Conservation (phyloP, 2,113 vertebrate genomes). For the Ammodytes dubius region DNA sequence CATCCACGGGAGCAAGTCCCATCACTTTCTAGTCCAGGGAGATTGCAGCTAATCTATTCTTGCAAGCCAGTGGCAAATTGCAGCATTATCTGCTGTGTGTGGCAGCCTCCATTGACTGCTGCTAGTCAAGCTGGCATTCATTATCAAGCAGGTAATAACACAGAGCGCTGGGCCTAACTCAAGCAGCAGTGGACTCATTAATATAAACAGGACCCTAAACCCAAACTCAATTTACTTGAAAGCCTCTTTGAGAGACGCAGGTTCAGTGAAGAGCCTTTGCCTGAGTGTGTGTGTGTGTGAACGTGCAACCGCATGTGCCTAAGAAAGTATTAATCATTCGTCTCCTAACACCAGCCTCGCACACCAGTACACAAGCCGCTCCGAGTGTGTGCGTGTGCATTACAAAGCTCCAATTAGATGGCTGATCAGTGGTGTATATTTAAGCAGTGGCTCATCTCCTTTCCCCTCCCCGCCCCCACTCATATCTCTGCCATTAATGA, state of each 20-base stretch:
- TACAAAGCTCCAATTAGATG: constrained; percentile 80
- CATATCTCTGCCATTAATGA: constrained; percentile 80
- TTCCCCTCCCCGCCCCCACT: constrained; percentile 44
- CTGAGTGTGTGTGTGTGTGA: constrained; percentile 1
- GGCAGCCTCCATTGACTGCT: constrained; percentile 57
- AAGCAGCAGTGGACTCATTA: constrained; percentile 76
- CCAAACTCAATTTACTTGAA: constrained; percentile 84
- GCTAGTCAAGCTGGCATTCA: constrained; percentile 77
- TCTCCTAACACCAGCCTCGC: constrained; percentile 46
- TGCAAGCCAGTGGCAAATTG: constrained; percentile 56
- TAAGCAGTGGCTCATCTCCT: constrained; percentile 70
- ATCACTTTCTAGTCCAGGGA: constrained; percentile 42
- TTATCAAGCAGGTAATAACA: constrained; percentile 81
- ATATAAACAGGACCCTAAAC: constrained; percentile 82
- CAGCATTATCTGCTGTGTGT: constrained; percentile 48
- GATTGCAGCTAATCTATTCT: constrained; percentile 53
- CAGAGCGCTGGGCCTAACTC: constrained; percentile 74
- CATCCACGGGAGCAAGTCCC: constrained; percentile 16
- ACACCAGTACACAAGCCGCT: constrained; percentile 48
- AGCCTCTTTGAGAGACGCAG: constrained; percentile 76
- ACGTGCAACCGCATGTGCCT: constrained; percentile 34
- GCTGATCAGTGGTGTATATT: constrained; percentile 73
- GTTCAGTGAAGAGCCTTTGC: constrained; percentile 62
- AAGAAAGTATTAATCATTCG: constrained; percentile 76
- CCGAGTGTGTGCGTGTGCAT: constrained; percentile 45